phyloP scores from a whole-genome alignment of 2,113 vertebrate species.

The Nibea coibor region DNA sequence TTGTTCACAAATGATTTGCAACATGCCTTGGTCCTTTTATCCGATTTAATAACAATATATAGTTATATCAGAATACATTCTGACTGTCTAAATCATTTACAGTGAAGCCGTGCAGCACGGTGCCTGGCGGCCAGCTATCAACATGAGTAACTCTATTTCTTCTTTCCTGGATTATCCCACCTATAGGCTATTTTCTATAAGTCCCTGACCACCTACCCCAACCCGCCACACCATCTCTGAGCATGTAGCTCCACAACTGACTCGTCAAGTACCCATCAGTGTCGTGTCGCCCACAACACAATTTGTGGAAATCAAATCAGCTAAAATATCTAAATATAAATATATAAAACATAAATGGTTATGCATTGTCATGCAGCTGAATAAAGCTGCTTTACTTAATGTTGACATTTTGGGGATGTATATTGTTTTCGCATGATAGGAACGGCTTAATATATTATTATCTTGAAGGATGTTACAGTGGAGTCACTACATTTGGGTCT shows the following conservation, averaged over 20 bases:
- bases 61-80: background rate
- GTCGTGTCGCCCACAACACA: background rate
- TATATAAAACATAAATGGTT: background rate
- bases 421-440: too few species aligned
- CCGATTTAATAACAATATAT: background rate
- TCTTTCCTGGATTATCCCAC: background rate
- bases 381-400: background rate
- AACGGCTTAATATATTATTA: background rate
- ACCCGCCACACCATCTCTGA: background rate
- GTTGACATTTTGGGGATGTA: background rate
- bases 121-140: background rate
- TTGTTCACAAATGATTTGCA: background rate
- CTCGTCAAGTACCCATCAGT: background rate
- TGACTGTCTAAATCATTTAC: conserved; percentile 4
- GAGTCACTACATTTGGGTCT: background rate
- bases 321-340: background rate
- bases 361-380: background rate
- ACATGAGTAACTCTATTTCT: background rate
- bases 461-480: background rate
- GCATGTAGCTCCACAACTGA: background rate
- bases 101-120: background rate
- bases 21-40: background rate
- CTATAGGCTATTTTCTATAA: background rate
- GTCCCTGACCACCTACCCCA: background rate
- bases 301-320: background rate